Conservation (phyloP, 2,113 vertebrate genomes). For the Lonchura striata region DNA sequence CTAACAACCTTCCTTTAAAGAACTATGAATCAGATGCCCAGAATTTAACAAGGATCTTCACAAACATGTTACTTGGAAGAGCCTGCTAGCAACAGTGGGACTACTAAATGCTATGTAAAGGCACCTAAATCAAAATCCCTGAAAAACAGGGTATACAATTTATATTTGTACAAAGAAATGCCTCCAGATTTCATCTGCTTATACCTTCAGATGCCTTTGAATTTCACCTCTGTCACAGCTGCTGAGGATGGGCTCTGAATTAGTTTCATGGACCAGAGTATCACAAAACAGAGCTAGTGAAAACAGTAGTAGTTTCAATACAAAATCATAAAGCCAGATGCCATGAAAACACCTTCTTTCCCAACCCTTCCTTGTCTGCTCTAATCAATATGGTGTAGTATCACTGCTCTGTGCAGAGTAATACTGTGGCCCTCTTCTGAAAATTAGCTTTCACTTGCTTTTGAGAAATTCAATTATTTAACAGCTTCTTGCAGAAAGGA, state of each 20-base stretch:
- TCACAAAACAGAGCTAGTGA: not conserved
- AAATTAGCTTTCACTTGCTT: not conserved
- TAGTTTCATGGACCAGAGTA: not conserved
- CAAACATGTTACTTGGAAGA: accelerated
- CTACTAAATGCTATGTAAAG: not conserved
- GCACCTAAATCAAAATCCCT: not conserved
- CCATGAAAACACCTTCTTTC: not conserved
- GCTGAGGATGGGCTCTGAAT: not conserved
- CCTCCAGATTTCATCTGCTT: not conserved
- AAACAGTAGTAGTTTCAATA: not conserved
- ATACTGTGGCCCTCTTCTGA: not conserved
- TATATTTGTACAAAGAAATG: accelerated
- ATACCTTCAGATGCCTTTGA: not conserved
- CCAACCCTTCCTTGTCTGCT: not conserved
- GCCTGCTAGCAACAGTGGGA: not conserved
- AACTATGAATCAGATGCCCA: not conserved
- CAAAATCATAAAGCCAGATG: not conserved
- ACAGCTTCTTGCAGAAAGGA: slow-evolving; percentile 27
- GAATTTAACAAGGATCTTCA: not conserved
- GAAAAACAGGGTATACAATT: not conserved
- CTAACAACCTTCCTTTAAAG: not conserved
- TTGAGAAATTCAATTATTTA: slow-evolving; percentile 29
- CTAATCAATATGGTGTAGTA: not conserved
- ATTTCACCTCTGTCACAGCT: not conserved
- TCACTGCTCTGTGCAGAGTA: not conserved